Evolutionary conservation across 2,888 invertebrate genomes (phyloP).

Genomic region (Tryphoninae sp.): DNA sequence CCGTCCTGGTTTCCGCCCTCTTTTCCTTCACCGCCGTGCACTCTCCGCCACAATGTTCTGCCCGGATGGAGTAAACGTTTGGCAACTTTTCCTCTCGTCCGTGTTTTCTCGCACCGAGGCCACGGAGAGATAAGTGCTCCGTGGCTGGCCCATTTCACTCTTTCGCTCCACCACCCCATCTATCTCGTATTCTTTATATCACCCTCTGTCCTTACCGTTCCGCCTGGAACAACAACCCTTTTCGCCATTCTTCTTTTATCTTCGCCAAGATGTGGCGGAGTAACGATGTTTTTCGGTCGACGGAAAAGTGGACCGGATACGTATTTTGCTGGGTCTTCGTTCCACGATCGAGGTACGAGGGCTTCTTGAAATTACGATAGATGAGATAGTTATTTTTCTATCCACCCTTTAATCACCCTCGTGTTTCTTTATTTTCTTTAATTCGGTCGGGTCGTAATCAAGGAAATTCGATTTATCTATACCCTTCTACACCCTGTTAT

Average conservation of each 20-base stretch:
- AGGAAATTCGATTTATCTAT: too few relatives aligned
- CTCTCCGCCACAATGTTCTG: background rate
- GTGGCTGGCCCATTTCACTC: conserved; percentile 33
- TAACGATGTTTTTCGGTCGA: conserved; percentile 27
- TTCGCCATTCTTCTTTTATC: conserved; percentile 15
- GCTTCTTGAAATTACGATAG: background rate
- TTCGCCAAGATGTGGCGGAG: conserved; percentile 2
- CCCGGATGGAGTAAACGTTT: conserved; percentile 26
- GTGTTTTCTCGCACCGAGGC: conserved; percentile 29
- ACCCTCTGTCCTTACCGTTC: conserved; percentile 3
- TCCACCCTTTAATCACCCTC: background rate
- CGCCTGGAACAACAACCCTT: conserved; percentile 23
- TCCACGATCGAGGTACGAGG: conserved; percentile 5
- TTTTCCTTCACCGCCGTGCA: conserved; percentile 2
- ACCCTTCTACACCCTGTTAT: too few relatives aligned
- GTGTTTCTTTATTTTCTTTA: background rate
- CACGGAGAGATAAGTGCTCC: conserved; percentile 48
- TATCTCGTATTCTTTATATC: background rate
- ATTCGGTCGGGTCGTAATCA: background rate
- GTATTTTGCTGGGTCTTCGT: background rate
- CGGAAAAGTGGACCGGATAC: background rate
- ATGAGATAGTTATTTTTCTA: conserved; percentile 4
- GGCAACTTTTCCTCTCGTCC: conserved; percentile 39
- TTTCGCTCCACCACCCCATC: conserved; percentile 8
- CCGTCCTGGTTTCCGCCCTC: conserved; percentile 1